Evolutionary conservation across 2,888 invertebrate species (phyloP).

Genomic region (Hetaerina titia): DNA sequence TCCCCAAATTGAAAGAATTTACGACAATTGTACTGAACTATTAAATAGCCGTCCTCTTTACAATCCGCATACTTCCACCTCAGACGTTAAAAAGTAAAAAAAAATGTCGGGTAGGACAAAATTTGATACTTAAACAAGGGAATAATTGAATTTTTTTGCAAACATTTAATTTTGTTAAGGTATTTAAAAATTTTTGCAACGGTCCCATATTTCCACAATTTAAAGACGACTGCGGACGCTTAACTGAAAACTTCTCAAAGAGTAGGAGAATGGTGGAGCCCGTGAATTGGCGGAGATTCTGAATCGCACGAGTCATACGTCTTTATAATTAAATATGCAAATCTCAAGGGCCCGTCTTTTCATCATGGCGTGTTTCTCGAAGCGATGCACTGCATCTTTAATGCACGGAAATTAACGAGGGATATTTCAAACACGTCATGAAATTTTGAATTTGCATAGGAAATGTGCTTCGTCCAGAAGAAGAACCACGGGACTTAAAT

Average conservation of each 20-base stretch:
- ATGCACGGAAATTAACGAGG: not conserved
- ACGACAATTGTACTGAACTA: not conserved
- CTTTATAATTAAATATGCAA: not conserved
- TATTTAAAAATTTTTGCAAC: too few relatives aligned
- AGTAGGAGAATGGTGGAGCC: too few relatives aligned
- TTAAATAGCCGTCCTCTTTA: not conserved
- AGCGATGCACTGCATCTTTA: not conserved
- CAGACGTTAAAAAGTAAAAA: not conserved
- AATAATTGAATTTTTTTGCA: too few relatives aligned
- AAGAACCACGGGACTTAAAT: too few relatives aligned
- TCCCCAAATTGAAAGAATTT: not conserved
- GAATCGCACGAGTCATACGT: not conserved
- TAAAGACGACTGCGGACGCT: too few relatives aligned
- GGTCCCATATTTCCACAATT: not conserved
- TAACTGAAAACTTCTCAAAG: too few relatives aligned
- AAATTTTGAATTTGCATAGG: too few relatives aligned
- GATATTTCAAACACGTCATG: too few relatives aligned
- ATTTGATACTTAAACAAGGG: not conserved
- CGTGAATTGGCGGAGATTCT: too few relatives aligned
- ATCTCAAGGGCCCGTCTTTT: not conserved
- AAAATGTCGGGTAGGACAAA: not conserved
- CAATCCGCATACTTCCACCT: not conserved
- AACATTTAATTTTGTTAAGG: too few relatives aligned
- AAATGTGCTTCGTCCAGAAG: too few relatives aligned
- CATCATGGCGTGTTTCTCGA: not conserved